These are phyloP conservation scores for Heterodera filipjevi DNA, from an alignment of 2,888 invertebrate genomes.

Conservation along the genomic window DNA sequence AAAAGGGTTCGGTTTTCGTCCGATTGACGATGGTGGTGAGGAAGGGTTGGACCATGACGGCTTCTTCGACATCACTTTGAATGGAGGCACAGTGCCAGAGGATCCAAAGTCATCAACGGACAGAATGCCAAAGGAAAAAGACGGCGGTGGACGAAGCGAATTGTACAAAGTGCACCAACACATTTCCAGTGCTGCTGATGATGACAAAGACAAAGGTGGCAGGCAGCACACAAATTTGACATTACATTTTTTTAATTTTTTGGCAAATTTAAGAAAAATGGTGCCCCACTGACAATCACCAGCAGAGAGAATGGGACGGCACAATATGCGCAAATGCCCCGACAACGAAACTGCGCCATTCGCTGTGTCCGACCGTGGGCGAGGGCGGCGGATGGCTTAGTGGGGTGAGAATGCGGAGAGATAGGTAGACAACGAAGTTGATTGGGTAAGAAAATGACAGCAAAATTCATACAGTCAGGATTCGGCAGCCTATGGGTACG, in stretches of 20 bases:
- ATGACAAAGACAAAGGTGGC: not conserved
- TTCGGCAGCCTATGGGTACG: constrained; percentile 29
- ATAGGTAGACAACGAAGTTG: not conserved
- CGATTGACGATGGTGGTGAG: constrained; percentile 1
- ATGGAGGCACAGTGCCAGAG: constrained; percentile 24
- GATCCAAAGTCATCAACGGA: constrained; percentile 17
- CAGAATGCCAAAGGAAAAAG: constrained; percentile 12
- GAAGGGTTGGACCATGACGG: constrained; percentile 6
- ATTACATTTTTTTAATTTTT: not conserved
- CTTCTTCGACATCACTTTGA: constrained; percentile 30
- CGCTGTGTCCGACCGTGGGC: constrained; percentile 34
- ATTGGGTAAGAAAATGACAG: not conserved
- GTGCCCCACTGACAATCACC: not conserved
- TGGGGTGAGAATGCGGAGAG: constrained; percentile 13
- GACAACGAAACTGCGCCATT: constrained; percentile 21
- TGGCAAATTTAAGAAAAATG: not conserved
- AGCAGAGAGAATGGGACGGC: not conserved
- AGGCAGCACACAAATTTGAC: not conserved
- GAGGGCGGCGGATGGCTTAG: constrained; percentile 25
- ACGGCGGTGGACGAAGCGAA: constrained; percentile 4
- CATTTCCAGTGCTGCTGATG: not conserved
- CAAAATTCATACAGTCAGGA: constrained; percentile 21
- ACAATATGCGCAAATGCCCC: not conserved
- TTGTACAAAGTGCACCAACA: not conserved
- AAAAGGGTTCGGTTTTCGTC: not conserved